Conservation (phyloP, 2,797 vertebrate genomes). For the Sciaenops ocellatus region DNA sequence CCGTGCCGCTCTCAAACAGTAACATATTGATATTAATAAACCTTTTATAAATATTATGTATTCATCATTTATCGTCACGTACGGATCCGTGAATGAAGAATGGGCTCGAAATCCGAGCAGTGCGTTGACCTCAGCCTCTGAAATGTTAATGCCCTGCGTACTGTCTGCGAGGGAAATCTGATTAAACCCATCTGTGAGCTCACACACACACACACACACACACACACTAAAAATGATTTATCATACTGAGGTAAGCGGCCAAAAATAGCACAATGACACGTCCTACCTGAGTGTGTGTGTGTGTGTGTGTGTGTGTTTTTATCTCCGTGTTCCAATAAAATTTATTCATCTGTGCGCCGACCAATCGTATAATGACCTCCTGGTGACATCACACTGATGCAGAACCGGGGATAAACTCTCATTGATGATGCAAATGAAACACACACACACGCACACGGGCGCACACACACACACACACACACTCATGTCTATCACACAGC, state of each 20-base stretch:
- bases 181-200: background rate
- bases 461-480: background rate
- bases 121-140: too few species aligned
- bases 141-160: too few species aligned
- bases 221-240: background rate
- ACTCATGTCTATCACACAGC: background rate
- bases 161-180: background rate
- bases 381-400: conserved; percentile 21
- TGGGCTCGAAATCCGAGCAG: too few species aligned
- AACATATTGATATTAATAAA: too few species aligned
- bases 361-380: background rate
- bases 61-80: too few species aligned
- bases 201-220: conserved; percentile 8
- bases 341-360: background rate
- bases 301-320: background rate
- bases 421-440: background rate
- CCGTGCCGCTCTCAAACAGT: too few species aligned
- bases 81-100: too few species aligned
- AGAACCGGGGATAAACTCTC: background rate
- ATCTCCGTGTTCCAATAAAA: background rate
- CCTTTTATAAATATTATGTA: too few species aligned
- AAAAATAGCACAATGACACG: conserved; percentile 1
- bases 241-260: conserved; percentile 7
- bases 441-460: background rate
- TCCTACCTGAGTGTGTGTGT: background rate